Evolutionary conservation across 2,113 vertebrate genomes (phyloP).

Genomic region (Rhynchomys soricoides): DNA sequence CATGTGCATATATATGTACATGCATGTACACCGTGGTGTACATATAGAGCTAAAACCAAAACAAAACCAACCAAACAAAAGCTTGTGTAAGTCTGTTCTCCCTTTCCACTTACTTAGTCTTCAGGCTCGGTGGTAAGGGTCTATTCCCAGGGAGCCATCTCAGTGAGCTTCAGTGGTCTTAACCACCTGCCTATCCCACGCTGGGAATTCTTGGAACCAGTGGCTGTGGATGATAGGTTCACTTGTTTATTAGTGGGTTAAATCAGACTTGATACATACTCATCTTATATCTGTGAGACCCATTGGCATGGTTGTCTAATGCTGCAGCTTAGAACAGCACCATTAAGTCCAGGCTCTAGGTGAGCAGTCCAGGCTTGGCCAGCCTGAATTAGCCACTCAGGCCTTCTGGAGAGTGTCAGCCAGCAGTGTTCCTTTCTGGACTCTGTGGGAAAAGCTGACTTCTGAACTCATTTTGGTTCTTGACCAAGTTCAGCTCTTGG

Average conservation of each 20-base stretch:
- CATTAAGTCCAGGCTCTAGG: neutral
- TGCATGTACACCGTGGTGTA: neutral
- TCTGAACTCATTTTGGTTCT: constrained; percentile 6
- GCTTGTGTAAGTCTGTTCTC: neutral
- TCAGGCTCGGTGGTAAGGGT: no score
- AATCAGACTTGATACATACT: neutral
- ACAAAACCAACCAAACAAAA: neutral
- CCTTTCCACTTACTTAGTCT: neutral
- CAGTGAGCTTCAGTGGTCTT: neutral
- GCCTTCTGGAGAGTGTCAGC: neutral
- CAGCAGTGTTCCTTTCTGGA: neutral
- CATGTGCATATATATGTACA: neutral
- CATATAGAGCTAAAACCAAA: neutral
- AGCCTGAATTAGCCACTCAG: neutral
- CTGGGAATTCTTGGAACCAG: neutral
- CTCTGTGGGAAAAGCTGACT: neutral
- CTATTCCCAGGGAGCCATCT: neutral
- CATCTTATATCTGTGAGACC: neutral
- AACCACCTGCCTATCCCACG: neutral
- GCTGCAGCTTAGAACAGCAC: neutral
- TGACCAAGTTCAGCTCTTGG: neutral
- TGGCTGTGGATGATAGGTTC: neutral
- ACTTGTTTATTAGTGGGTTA: neutral
- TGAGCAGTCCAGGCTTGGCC: neutral
- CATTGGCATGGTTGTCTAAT: neutral